phyloP scores from a whole-genome alignment of 2,113 vertebrate species.

The Alaudala cheleensis region DNA sequence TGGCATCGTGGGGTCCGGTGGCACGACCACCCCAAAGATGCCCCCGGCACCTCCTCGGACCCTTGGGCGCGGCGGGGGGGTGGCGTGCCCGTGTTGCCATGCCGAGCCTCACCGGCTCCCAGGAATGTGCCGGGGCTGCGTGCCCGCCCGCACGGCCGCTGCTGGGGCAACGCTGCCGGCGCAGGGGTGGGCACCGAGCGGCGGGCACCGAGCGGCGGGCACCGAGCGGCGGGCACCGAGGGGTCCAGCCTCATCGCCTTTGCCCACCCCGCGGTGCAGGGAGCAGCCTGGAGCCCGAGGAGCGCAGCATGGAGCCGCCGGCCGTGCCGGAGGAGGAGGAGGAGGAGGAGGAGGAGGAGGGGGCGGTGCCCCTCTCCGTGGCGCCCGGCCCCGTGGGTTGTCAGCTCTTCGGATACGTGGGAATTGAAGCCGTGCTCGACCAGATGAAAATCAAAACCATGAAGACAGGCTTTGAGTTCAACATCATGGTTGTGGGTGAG shows the following conservation, averaged over 20 bases:
- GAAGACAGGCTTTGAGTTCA: conserved; percentile 94
- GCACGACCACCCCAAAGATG: not conserved
- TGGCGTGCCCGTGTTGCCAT: not conserved
- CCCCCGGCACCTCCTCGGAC: not conserved
- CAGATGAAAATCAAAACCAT: conserved; percentile 95
- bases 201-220: not conserved
- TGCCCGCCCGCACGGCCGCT: not conserved
- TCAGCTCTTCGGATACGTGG: conserved; percentile 86
- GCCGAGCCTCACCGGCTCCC: not conserved
- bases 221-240: too few species aligned
- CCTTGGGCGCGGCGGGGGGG: not conserved
- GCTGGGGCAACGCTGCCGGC: not conserved
- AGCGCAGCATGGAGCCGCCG: conserved; percentile 46
- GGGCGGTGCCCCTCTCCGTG: not conserved
- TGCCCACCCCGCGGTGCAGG: not conserved
- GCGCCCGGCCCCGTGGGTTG: conserved; percentile 4
- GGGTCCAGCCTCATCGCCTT: not conserved
- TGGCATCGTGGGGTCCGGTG: fast-evolving
- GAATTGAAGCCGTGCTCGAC: conserved; percentile 92
- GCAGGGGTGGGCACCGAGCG: not conserved
- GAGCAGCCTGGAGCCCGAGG: conserved; percentile 2
- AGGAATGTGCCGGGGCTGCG: not conserved
- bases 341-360: conserved; percentile 15
- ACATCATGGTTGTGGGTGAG: conserved; percentile 98
- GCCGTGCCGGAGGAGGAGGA: not conserved